Evolutionary conservation across 2,888 invertebrate species (phyloP), one percentile per base, ranked within the genome.

Genomic region (Sarcophaga caerulescens): DNA sequence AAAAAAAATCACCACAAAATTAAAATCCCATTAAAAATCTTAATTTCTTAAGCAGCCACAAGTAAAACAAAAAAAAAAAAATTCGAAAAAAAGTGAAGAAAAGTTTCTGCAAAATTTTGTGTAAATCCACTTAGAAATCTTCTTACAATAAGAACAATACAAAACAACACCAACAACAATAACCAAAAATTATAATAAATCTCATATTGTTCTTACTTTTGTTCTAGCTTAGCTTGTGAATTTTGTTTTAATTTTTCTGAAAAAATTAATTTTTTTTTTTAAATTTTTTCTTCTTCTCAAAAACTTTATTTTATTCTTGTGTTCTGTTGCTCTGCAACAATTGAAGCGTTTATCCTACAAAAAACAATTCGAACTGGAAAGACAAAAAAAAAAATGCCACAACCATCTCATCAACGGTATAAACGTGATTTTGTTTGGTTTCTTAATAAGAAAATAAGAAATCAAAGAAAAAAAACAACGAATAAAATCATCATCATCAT

Each of bases 341-440:
- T 78, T 86, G 77, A 84, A 86, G 86, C 86, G 81, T 81, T 86
- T 84, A 86, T 81, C 74, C 81, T 59, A 70, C 68, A 76, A 45
- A 12, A 69, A 62, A 70, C 21, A 81, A 68, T 60, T 44, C 25
- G 62, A 47, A 75, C 17, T 17, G 57, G 60, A 60, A 78, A n/a
- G n/a, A n/a, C n/a, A n/a, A n/a, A n/a, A n/a, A n/a, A n/a, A 75
- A 79, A 65, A 80, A 80, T 80, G 75, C 75, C 84, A 84, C 65
- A 85, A 82, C 82, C 78, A 84, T 80, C 79, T 81, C 87, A 84
- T 87, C 87, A 88, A 88, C 88, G 88, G 87, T 88, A 88, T 85
- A 88, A 89, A 89, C 89, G 88, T 87, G 88, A 88, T 89, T 88
- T 87, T 87, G 84, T 86, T 84, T 84, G 86, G 84, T 86, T 86